phyloP scores from a whole-genome alignment of 1,140 invertebrate species.

The Caligus rogercresseyi region DNA sequence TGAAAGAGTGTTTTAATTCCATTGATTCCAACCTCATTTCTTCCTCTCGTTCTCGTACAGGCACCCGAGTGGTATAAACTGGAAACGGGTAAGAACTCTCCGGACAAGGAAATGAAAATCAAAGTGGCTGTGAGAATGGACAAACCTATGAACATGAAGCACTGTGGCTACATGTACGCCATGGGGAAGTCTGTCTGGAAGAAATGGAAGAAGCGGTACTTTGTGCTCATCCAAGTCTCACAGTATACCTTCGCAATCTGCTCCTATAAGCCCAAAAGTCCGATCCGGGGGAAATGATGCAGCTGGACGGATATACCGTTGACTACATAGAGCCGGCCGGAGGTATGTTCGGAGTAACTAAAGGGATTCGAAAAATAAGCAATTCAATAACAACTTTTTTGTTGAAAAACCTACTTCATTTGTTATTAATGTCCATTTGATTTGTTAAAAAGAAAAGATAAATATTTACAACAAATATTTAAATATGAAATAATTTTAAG shows the following conservation, averaged over 20 bases:
- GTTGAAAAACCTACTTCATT: slow-evolving; percentile 9
- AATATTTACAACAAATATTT: no score
- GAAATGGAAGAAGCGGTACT: slow-evolving; percentile 98
- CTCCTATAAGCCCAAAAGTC: slow-evolving; percentile 98
- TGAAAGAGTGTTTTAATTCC: no score
- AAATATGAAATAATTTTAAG: no score
- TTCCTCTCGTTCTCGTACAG: slow-evolving; percentile 30
- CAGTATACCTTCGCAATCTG: slow-evolving; percentile 99
- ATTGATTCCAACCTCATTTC: no score
- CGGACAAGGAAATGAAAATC: slow-evolving; percentile 87
- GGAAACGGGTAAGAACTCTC: slow-evolving; percentile 78
- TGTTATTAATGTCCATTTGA: no score
- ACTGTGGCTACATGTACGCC: slow-evolving; percentile 82
- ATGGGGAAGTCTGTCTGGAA: slow-evolving; percentile 96
- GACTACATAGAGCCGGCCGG: slow-evolving; percentile 86
- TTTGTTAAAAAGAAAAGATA: no score
- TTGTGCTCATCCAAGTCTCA: slow-evolving; percentile 93
- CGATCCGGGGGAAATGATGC: slow-evolving; percentile 98
- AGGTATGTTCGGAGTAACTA: no score
- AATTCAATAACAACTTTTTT: slow-evolving; percentile 39
- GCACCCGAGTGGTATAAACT: slow-evolving; percentile 94
- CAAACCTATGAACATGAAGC: slow-evolving; percentile 97
- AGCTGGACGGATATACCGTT: slow-evolving; percentile 94
- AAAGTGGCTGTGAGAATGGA: slow-evolving; percentile 97
- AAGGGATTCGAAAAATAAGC: no score